These are phyloP conservation scores for Myiopsitta monachus DNA, from an alignment of 2,113 vertebrate species.

Conservation along the genomic window DNA sequence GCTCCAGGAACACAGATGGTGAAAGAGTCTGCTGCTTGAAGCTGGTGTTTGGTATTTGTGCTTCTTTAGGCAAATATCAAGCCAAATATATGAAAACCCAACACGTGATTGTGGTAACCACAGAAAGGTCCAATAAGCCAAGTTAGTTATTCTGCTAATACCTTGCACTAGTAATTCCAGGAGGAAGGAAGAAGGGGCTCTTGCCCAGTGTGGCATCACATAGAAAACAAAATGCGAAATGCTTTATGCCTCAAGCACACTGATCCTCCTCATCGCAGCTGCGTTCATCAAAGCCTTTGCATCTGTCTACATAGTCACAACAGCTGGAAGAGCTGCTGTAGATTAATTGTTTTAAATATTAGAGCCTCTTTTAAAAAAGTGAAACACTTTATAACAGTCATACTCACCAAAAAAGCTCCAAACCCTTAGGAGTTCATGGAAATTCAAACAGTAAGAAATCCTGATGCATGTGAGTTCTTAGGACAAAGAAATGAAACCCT, in stretches of 20 bases:
- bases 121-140: background rate
- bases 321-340: background rate
- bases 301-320: background rate
- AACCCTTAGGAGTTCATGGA: background rate
- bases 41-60: background rate
- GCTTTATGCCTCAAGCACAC: background rate
- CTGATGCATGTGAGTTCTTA: background rate
- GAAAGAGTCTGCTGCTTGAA: background rate
- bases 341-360: background rate
- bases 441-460: background rate
- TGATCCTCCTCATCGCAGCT: background rate
- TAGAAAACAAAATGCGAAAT: background rate
- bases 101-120: background rate
- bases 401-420: background rate
- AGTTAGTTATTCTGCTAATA: background rate
- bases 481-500: background rate
- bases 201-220: background rate
- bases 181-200: background rate
- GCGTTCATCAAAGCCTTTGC: background rate
- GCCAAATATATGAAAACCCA: background rate
- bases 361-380: background rate
- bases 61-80: background rate
- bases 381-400: background rate
- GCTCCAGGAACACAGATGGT: background rate
- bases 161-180: background rate